Conservation (phyloP, 2,113 vertebrate species). For the Syngnathus typhle region DNA sequence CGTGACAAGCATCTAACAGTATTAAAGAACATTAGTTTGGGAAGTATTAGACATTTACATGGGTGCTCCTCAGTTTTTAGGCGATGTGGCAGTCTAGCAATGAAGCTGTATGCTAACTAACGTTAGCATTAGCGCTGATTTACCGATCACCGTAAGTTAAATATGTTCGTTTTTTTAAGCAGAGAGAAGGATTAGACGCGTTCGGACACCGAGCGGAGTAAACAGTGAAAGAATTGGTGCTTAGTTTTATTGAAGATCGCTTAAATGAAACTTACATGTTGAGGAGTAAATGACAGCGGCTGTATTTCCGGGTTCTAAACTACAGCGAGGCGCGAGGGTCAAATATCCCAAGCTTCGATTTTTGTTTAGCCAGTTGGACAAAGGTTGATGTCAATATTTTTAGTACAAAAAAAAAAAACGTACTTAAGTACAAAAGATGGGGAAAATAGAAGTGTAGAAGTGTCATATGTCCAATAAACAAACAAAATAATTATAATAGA, state of each 20-base stretch:
- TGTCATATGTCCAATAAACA: not conserved
- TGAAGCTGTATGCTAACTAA: constrained; percentile 38
- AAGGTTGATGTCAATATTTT: fast-evolving
- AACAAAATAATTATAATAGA: too few relatives aligned
- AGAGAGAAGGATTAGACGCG: fast-evolving
- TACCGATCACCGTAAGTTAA: not conserved
- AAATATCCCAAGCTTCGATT: not conserved
- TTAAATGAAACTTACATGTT: constrained; percentile 53
- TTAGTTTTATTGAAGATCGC: not conserved
- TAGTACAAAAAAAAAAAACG: too few relatives aligned
- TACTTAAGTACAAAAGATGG: too few relatives aligned
- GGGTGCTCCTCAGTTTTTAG: constrained; percentile 11
- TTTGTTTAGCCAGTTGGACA: not conserved
- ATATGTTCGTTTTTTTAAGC: not conserved
- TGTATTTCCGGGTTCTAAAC: constrained; percentile 34
- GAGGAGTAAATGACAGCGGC: constrained; percentile 22
- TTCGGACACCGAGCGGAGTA: fast-evolving
- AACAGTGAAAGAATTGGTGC: fast-evolving
- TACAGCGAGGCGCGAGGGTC: constrained; percentile 32
- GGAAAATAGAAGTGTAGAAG: too few relatives aligned
- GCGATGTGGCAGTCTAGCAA: constrained; percentile 53
- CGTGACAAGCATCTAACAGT: not conserved
- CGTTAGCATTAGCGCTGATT: constrained; percentile 18
- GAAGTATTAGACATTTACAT: not conserved
- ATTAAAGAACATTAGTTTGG: not conserved